Base-by-base conservation (phyloP, 1,140 invertebrate species). In the Drosophila nigrodunni region DNA sequence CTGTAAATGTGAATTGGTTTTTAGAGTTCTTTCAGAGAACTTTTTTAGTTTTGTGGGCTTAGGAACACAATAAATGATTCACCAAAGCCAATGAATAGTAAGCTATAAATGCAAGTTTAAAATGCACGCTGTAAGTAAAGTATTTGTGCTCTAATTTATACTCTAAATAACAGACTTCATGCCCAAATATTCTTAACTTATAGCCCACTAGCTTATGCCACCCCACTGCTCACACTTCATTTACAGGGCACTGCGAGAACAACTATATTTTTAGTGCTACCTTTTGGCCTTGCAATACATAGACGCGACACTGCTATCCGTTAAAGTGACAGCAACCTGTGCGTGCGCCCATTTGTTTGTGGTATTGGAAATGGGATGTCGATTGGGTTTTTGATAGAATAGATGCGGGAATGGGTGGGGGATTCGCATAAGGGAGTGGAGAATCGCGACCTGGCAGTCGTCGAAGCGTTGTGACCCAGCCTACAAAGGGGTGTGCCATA, bases 311-410 rank as follows among this genome's bases (percentile, higher is more conserved):
- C 21, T 6, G 61, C 74, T 62, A 25, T 30, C 55, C 35, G 9
- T 39, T 43, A 30, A 30, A 66, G 10, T 58, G 72, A 62, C 34
- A 72, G 43, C 69, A 76, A 76, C 74, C 74, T 76, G 74, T 72
- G 74, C 74, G 54, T 75, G 73, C 39, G 73, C 46, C 59, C 72
- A 61, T 74, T 69, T 35, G 37, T 73, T 73, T 25, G 41, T 52
- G 55, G 39, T 65, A 54, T 68, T 66, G 62, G n/a, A 44, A 46
- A 55, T 64, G 34, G 60, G 50, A 47, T 59, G 49, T 54, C 44
- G 62, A 44, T 66, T 66, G 52, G 37, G 15, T 21, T 34, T 65
- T 39, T 50, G 10, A 60, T 46, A 6, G 25, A 4, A 11, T 25
- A n/a, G n/a, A 37, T 55, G 2, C 13, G 34, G 52, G 52, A 25